phyloP scores from a whole-genome alignment of 2,113 vertebrate species.

The Dasyprocta punctata region DNA sequence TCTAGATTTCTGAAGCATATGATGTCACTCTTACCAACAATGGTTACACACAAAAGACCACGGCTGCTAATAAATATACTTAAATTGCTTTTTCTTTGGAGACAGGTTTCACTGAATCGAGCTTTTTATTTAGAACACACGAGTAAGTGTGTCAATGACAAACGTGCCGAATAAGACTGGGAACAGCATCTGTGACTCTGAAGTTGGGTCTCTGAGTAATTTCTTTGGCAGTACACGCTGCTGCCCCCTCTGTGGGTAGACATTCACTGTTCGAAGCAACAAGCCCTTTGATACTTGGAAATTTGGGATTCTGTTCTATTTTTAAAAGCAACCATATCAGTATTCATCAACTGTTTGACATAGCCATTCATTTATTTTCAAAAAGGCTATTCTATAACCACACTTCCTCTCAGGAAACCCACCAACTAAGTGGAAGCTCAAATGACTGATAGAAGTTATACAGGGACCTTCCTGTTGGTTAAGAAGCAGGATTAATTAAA shows the following conservation, averaged over 20 bases:
- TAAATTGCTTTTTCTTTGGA: not conserved
- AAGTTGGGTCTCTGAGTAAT: conserved; percentile 61
- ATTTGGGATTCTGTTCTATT: conserved; percentile 75
- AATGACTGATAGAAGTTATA: conserved; percentile 56
- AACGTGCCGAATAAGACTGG: conserved; percentile 12
- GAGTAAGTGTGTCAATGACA: conserved; percentile 23
- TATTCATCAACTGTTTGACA: conserved; percentile 76
- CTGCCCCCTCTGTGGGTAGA: conserved; percentile 67
- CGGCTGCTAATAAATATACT: not conserved
- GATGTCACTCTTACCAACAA: not conserved
- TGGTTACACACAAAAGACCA: not conserved
- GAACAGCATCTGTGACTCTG: conserved; percentile 21
- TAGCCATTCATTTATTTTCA: conserved; percentile 76
- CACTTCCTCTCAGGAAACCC: conserved; percentile 74
- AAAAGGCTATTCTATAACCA: conserved; percentile 76
- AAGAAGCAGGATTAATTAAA: conserved; percentile 63
- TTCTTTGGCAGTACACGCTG: conserved; percentile 69
- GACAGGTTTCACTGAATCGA: conserved; percentile 44
- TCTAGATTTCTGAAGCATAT: not conserved
- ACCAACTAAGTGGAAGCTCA: conserved; percentile 57
- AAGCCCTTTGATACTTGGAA: conserved; percentile 73
- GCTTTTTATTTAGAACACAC: conserved; percentile 32
- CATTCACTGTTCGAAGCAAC: conserved; percentile 71
- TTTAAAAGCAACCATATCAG: conserved; percentile 74
- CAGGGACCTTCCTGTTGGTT: conserved; percentile 44